Evolutionary conservation across 2,888 invertebrate genomes (phyloP), one percentile per base, ranked within the genome.

Genomic region (Escarpia spicata): DNA sequence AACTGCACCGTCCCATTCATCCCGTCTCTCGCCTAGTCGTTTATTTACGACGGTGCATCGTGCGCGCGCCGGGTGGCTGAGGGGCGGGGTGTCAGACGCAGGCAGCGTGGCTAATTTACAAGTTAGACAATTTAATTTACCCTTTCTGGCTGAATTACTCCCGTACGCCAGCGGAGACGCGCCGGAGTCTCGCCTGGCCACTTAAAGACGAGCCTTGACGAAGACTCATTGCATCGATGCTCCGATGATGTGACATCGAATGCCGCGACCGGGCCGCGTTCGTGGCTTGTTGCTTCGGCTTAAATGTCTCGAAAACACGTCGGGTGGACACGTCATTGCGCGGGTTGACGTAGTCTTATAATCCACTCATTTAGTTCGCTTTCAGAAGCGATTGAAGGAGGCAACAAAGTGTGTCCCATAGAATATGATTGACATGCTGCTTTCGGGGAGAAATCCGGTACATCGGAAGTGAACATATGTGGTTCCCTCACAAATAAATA

Each of bases 91-190:
- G 75, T 75, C 75, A 75, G 75, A 75, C 75, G 75, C 75, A 75
- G 75, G 75, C 75, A 75, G 75, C 75, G 75, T 75, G 75, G 75
- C 75, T 75, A 75, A 75, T 75, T 75, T 75, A 75, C 75, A 75
- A 75, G 75, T 75, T 75, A 75, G 75, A 75, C 75, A 75, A 75
- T 75, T 75, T 75, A 75, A 75, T 75, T 75, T 75, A 75, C 75
- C 75, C 75, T 75, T 75, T 75, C 75, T 75, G 75, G 75, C 75
- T 75, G 75, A 75, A 75, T 75, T 75, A 75, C 75, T 75, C 75
- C 75, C 75, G 75, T 26, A 26, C 75, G 75, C 75, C 75, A 26
- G 26, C 75, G 19, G 75, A 75, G 75, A 75, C 75, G 75, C 75
- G 75, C 75, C 75, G 75, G 26, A 19, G 75, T 75, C 75, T 75